Base-by-base conservation (phyloP, 2,797 vertebrate species). In the Hipposideros larvatus region DNA sequence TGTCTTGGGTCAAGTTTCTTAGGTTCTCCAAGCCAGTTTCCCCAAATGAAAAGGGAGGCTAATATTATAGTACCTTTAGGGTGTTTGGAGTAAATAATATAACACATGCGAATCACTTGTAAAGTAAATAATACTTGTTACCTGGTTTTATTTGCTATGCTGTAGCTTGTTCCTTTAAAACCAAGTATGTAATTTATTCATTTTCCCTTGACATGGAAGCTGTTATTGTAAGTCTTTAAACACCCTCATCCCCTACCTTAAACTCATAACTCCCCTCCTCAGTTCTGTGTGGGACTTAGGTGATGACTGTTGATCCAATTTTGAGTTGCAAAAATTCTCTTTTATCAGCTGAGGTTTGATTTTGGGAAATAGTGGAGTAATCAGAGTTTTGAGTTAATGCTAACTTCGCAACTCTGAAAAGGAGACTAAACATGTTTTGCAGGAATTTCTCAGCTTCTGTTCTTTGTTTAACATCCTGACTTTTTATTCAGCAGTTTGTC, bases 131-230 rank as follows among this genome's bases (percentile, higher is more conserved):
- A 80, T 79, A 70, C 93, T 53, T 79, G 41, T 68, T 71, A 84
- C 21, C 43, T 66, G 14, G 37, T 89, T 82, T 95, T 91, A 70
- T 90, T 93, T 94, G 75, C 22, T 86, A 2, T 91, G 92, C 53
- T n/a, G 9, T 84, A 61, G 82, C 28, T 90, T 75, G 37, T 95
- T 95, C 65, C 59, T 96, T 65, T 48, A 87, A 87, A 96, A 91
- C 48, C 84, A 87, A 96, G 87, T 94, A 77, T 82, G 21, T 84
- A 15, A n/a, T 79, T 84, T 92, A 48, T 83, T 94, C 41, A 28
- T 73, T 95, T 93, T 94, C 82, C n/a, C 9, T 96, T 74, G 70
- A 61, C 22, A 22, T 8, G 55, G 85, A 43, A 85, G 85, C 51
- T 75, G 48, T 10, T 94, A 87, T 87, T 88, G 75, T 80, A 82